These are phyloP conservation scores for Lottia gigantea DNA, from an alignment of 2,888 invertebrate species.

Conservation along the genomic window DNA sequence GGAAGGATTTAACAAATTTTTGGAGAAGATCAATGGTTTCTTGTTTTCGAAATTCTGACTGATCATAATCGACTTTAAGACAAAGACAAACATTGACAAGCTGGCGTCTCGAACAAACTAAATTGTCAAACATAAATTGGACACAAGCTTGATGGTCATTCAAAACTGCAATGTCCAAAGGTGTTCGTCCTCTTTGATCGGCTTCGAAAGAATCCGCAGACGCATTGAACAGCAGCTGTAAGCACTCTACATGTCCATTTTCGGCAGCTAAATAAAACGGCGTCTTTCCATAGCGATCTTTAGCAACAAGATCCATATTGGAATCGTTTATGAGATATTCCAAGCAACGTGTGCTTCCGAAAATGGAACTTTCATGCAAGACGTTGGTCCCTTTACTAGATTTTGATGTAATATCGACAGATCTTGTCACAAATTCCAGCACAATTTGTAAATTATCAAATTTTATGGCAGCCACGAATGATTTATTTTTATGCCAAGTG, in stretches of 20 bases:
- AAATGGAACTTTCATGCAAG: constrained; percentile 11
- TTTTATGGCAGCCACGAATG: constrained; percentile 17
- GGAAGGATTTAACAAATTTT: background rate
- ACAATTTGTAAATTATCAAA: constrained; percentile 18
- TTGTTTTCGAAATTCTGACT: background rate
- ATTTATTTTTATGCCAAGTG: constrained; percentile 12
- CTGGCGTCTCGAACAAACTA: background rate
- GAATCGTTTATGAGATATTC: constrained; percentile 1
- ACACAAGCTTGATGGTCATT: background rate
- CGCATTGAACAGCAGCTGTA: constrained; percentile 14
- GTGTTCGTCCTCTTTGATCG: background rate
- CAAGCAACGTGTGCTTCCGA: constrained; percentile 8
- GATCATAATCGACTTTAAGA: background rate
- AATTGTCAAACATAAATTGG: background rate
- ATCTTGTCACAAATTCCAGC: constrained; percentile 7
- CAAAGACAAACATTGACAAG: background rate
- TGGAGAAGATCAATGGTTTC: background rate
- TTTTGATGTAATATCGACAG: constrained; percentile 8
- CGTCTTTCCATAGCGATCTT: constrained; percentile 14
- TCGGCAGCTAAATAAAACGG: constrained; percentile 19
- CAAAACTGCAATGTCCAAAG: background rate
- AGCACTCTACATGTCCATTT: constrained; percentile 13
- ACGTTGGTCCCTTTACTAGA: constrained; percentile 15
- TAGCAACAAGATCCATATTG: background rate
- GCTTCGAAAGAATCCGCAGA: constrained; percentile 9